These are phyloP conservation scores for Mus musculus DNA, from an alignment of 2,113 vertebrate species.

Conservation along the genomic window GRCm39 chr4:70624001-70624500, in stretches of 20 bases:
- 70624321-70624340: slow-evolving; percentile 91
- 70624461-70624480: slow-evolving; percentile 78
- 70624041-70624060: slow-evolving; percentile 91
- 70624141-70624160: slow-evolving; percentile 92
- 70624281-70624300: slow-evolving; percentile 90
- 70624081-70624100: slow-evolving; percentile 80
- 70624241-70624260: slow-evolving; percentile 91
- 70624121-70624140: slow-evolving; percentile 89
- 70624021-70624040: slow-evolving; percentile 87
- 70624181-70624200: slow-evolving; percentile 92
- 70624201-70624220: slow-evolving; percentile 88
- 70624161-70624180: slow-evolving; percentile 90
- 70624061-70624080: slow-evolving; percentile 85
- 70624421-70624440: slow-evolving; percentile 92
- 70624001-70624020: slow-evolving; percentile 91
- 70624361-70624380: slow-evolving; percentile 92
- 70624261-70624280: slow-evolving; percentile 86
- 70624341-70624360: slow-evolving; percentile 89
- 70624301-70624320: slow-evolving; percentile 93
- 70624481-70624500: slow-evolving; percentile 83
- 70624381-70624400: slow-evolving; percentile 92
- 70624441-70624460: slow-evolving; percentile 87
- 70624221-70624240: slow-evolving; percentile 92
- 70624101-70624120: slow-evolving; percentile 88
- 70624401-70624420: slow-evolving; percentile 89